These are phyloP conservation scores for Hypothenemus hampei DNA, from an alignment of 1,140 invertebrate species.

Conservation along the genomic window DNA sequence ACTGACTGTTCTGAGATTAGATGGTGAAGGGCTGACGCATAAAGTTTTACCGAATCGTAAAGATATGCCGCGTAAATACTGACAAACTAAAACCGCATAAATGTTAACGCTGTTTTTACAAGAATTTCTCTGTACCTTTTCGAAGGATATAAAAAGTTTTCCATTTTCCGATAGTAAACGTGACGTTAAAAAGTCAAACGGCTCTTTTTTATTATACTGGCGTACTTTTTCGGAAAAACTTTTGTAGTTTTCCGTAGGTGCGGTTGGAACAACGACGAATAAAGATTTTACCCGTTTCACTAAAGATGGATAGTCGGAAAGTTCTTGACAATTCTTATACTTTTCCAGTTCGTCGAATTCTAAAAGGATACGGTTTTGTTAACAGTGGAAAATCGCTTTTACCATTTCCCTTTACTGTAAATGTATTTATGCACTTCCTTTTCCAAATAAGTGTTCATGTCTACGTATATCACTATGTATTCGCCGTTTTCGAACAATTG, in stretches of 20 bases:
- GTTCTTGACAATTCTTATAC: slow-evolving; percentile 57
- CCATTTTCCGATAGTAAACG: slow-evolving; percentile 37
- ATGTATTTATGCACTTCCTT: slow-evolving; percentile 80
- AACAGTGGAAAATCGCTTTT: slow-evolving; percentile 1
- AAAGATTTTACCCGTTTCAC: slow-evolving; percentile 70
- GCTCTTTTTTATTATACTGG: slow-evolving; percentile 66
- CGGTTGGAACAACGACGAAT: slow-evolving; percentile 78
- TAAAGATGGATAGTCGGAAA: slow-evolving; percentile 54
- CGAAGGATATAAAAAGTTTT: slow-evolving; percentile 39
- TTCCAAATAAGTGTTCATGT: slow-evolving; percentile 77
- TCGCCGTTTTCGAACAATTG: slow-evolving; percentile 85
- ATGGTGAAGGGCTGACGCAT: slow-evolving; percentile 78
- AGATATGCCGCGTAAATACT: slow-evolving; percentile 93
- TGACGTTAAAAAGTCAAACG: slow-evolving; percentile 62
- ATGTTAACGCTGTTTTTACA: too few relatives aligned
- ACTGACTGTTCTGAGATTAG: slow-evolving; percentile 53
- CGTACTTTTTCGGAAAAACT: slow-evolving; percentile 73
- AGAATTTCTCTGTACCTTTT: slow-evolving; percentile 39
- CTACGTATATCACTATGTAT: slow-evolving; percentile 93
- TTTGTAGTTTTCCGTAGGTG: slow-evolving; percentile 68
- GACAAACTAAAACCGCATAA: slow-evolving; percentile 67
- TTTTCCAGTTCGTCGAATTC: slow-evolving; percentile 53
- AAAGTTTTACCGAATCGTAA: slow-evolving; percentile 92
- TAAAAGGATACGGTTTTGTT: slow-evolving; percentile 7
- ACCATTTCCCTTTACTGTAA: slow-evolving; percentile 67